phyloP scores from a whole-genome alignment of 2,113 vertebrate species.

The Corvus cornix region DNA sequence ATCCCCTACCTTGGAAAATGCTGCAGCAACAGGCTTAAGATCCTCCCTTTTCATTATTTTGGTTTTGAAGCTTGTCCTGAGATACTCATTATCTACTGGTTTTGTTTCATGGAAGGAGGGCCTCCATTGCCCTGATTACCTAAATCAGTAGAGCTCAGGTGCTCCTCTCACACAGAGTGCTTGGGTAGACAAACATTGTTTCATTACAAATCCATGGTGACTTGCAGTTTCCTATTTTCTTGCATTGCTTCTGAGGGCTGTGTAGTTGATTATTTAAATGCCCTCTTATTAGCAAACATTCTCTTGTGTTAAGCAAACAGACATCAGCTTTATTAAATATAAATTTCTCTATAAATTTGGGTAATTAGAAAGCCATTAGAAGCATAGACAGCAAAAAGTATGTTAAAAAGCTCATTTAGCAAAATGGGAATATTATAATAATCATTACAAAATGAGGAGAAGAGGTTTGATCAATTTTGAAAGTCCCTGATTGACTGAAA shows the following conservation, averaged over 20 bases:
- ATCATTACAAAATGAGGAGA: neutral
- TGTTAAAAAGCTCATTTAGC: neutral
- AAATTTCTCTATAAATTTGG: neutral
- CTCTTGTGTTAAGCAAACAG: neutral
- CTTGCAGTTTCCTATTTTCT: neutral
- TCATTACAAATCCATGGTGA: neutral
- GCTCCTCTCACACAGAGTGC: fast-evolving
- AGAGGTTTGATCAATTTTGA: neutral
- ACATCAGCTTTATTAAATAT: neutral
- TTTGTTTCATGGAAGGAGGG: neutral
- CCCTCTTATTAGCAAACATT: neutral
- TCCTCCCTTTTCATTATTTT: neutral
- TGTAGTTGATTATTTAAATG: neutral
- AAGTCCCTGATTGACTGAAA: neutral
- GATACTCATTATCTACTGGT: neutral
- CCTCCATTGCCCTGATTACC: neutral
- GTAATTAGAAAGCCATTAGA: neutral
- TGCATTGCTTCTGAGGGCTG: neutral
- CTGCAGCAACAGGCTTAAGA: neutral
- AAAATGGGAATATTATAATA: neutral
- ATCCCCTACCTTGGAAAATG: neutral
- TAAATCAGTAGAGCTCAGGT: neutral
- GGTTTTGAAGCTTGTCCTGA: neutral
- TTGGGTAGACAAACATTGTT: neutral
- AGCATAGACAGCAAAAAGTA: neutral